Conservation (phyloP, 2,113 vertebrate species). For the Lophura nycthemera region DNA sequence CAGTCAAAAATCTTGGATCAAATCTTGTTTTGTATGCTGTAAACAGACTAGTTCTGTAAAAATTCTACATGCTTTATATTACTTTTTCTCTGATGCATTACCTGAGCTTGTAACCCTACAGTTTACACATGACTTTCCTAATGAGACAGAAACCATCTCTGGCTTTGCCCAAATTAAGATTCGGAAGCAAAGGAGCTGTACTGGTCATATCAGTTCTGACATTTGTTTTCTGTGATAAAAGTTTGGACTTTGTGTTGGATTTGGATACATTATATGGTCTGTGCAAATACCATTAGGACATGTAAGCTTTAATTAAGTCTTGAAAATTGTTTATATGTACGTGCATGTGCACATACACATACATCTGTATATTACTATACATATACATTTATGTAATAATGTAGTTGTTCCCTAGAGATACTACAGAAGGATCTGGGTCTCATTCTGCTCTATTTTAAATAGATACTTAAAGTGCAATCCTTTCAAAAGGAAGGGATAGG, state of each 20-base stretch:
- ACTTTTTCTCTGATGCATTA: background rate
- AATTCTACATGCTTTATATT: background rate
- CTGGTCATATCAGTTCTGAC: background rate
- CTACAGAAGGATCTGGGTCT: background rate
- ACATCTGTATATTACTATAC: background rate
- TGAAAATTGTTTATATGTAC: background rate
- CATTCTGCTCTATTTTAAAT: background rate
- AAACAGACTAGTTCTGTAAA: background rate
- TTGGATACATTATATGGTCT: background rate
- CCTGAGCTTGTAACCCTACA: background rate
- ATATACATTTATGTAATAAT: background rate
- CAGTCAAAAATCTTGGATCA: background rate
- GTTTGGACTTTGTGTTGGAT: background rate
- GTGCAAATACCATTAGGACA: background rate
- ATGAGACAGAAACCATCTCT: background rate
- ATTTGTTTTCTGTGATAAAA: background rate
- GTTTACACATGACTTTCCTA: background rate
- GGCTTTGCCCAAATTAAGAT: rapidly evolving
- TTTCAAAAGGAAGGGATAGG: background rate
- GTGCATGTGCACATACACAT: background rate
- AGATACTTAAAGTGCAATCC: background rate
- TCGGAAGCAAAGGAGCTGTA: background rate
- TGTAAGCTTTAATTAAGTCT: background rate
- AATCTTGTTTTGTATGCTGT: background rate
- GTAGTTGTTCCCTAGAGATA: background rate